Base-by-base conservation (phyloP, 2,113 vertebrate genomes). In the Chinchilla lanigera region DNA sequence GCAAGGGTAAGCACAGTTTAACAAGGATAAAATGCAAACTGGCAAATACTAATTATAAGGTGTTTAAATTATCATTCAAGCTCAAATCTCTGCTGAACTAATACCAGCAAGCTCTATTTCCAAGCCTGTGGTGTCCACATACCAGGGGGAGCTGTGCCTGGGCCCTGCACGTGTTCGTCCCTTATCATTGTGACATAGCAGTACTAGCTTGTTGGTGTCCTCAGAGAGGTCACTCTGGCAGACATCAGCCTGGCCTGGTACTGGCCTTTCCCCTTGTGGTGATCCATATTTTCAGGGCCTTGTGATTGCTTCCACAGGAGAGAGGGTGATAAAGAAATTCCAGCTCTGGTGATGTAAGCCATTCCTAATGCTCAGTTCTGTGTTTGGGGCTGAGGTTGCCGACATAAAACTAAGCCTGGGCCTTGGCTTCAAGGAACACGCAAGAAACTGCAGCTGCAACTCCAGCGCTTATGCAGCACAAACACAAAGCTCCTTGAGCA, bases 1-100 rank as follows among this genome's bases (percentile, higher is more conserved):
- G 95, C 93, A 96, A 94, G 92, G 80, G 52, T 89, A 96, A 97
- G 94, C 50, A 10, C 38, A 71, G 93, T 96, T 97, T 92, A 95
- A 97, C 86, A 81, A 91, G 92, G 61, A 87, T 58, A 47, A 50
- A 97, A 78, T 44, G 71, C 75, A 92, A 96, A 89, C 38, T 47
- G 87, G 50, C 44, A 77, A 81, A 75, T 63, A 17, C 38, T 97
- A 92, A 78, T 93, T 93, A 63, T 61, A 83, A 94, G 83, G 47
- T n/a, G 26, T 86, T 54, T 82, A 84, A 93, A 90, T 89, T 47
- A 58, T 67, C 47, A 87, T 7, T 80, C 77, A 90, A 92, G 61
- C 22, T 60, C 75, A 71, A 41, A 71, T 44, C 77, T 30, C 1
- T 1, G 30, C 47, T 2, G 1, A 30, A 35, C 38, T 78, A 73